Evolutionary conservation across 2,113 vertebrate species (phyloP).

Genomic region (Balaeniceps rex): DNA sequence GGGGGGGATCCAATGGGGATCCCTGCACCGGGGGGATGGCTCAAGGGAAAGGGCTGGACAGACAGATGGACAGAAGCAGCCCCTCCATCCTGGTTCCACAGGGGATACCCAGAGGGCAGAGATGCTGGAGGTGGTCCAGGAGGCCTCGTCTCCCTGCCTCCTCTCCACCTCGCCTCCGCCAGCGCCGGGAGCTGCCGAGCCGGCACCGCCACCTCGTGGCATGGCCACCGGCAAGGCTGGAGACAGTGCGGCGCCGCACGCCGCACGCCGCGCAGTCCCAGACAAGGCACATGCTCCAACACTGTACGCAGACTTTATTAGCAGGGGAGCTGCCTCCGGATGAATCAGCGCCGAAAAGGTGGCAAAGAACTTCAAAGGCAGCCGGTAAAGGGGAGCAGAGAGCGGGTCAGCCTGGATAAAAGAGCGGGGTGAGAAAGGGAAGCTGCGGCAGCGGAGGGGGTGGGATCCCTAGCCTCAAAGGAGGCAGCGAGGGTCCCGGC

Average conservation of each 20-base stretch:
- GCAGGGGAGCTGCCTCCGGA: accelerated
- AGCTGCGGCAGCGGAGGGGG: neutral
- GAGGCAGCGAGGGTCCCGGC: neutral
- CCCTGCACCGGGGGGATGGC: no score
- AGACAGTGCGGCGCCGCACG: neutral
- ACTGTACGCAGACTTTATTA: neutral
- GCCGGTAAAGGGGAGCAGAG: neutral
- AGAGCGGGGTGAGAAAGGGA: neutral
- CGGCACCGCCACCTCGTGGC: constrained; percentile 18
- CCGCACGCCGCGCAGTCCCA: accelerated
- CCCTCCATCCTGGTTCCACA: accelerated
- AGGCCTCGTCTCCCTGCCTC: neutral
- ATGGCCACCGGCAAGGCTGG: neutral
- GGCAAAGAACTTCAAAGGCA: neutral
- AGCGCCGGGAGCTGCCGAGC: neutral
- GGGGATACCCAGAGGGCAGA: neutral
- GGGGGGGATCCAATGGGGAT: neutral
- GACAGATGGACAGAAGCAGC: neutral
- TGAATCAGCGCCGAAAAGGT: accelerated
- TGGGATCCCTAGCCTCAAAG: neutral
- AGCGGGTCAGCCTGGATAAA: neutral
- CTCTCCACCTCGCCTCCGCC: accelerated
- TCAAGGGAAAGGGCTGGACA: neutral
- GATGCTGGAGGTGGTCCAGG: neutral
- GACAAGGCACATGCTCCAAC: accelerated